phyloP scores from a whole-genome alignment of 2,113 vertebrate species.

The Solea solea region DNA sequence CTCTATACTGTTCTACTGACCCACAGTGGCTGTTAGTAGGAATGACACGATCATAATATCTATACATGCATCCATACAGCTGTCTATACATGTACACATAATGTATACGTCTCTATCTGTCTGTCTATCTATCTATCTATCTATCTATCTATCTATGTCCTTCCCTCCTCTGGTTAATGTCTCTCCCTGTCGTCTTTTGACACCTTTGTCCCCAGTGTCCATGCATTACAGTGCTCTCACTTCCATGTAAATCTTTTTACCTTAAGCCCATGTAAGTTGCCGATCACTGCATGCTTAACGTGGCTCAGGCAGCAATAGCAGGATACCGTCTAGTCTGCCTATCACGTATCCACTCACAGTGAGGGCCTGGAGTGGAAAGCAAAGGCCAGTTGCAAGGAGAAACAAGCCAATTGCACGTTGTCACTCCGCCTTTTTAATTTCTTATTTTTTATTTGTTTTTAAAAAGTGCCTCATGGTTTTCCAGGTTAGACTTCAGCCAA shows the following conservation, averaged over 20 bases:
- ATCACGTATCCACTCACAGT: conserved; percentile 3
- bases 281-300: conserved; percentile 44
- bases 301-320: neutral
- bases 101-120: neutral
- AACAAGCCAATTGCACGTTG: conserved; percentile 33
- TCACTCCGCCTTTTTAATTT: conserved; percentile 12
- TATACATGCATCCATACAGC: neutral
- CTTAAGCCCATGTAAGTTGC: conserved; percentile 70
- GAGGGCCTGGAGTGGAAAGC: conserved; percentile 36
- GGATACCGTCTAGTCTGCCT: conserved; percentile 26
- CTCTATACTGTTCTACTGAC: conserved; percentile 53
- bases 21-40: conserved; percentile 12
- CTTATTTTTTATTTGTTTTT: conserved; percentile 47
- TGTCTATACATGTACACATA: neutral
- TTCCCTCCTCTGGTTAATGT: no score
- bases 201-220: conserved; percentile 10
- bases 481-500: neutral
- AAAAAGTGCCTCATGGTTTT: conserved; percentile 25
- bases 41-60: neutral
- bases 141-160: neutral
- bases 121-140: conserved; percentile 5
- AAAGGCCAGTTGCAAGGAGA: conserved; percentile 28
- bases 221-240: conserved; percentile 12
- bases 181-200: neutral
- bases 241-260: conserved; percentile 66